phyloP scores from a whole-genome alignment of 2,888 invertebrate species.

The Ormyrus rosae region DNA sequence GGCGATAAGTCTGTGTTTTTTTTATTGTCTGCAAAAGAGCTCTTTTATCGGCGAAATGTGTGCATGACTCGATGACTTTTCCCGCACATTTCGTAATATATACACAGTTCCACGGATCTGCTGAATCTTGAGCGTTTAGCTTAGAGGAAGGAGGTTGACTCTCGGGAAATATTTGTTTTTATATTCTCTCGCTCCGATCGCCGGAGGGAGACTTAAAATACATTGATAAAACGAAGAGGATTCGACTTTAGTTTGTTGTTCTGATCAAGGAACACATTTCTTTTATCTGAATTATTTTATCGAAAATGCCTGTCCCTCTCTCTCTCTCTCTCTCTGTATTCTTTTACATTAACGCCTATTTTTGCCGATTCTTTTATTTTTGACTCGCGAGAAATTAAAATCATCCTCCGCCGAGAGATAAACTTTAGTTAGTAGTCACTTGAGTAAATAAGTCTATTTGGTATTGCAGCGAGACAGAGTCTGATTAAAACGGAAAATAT shows the following conservation, averaged over 20 bases:
- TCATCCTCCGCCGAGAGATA: no score
- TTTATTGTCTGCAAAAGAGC: slow-evolving; percentile 31
- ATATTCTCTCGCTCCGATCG: background rate
- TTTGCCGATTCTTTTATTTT: background rate
- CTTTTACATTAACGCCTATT: background rate
- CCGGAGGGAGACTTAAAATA: background rate
- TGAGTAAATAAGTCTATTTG: no score
- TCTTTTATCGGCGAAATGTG: background rate
- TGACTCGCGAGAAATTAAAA: background rate
- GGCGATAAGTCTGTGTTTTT: slow-evolving; percentile 7
- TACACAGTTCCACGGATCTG: background rate
- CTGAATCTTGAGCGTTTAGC: no score
- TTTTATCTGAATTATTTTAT: no score
- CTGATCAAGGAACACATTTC: background rate
- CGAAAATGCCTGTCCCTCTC: no score
- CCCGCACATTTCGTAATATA: slow-evolving; percentile 20
- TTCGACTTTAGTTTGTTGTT: background rate
- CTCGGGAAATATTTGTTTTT: background rate
- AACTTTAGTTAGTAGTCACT: no score
- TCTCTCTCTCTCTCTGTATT: background rate
- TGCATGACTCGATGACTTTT: background rate
- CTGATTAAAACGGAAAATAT: no score
- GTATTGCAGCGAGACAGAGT: no score
- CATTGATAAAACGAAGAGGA: slow-evolving; percentile 3
- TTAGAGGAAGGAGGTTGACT: background rate